Evolutionary conservation across 2,888 invertebrate genomes (phyloP), one percentile per base, ranked within the genome.

Genomic region (Nematopogon swammerdamellus): DNA sequence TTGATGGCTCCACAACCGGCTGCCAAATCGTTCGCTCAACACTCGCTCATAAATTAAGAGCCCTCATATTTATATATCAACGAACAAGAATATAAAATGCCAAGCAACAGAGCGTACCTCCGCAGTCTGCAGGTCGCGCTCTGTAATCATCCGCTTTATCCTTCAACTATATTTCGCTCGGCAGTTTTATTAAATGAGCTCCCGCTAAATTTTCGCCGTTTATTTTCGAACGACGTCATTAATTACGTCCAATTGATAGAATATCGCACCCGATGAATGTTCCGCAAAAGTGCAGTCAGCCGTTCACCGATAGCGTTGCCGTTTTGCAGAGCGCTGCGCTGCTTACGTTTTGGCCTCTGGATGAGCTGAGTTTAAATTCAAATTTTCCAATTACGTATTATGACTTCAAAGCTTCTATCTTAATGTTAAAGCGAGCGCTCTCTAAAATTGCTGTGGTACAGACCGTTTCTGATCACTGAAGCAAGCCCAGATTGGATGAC

Each of bases 111-210:
- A 71, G 72, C 72, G 72, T 72, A 69, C 68, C 65, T 68, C 65
- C 59, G 65, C 67, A 14, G 36, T 36, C 3, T 14, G 6, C 14
- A 36, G 6, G 8, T 14, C 11, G 64, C 67, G 63, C 64, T 64
- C 63, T 66, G 69, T 68, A 74, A 75, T 77, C 75, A 76, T 68
- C 73, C 68, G 67, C 74, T 75, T 71, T 68, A 72, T 72, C 68
- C 63, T 66, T 62, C 64, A 67, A 73, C 70, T 68, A 36, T 14
- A 36, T 36, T 36, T 36, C 10, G 10, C 4, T 10, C 10, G 25
- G 25, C 25, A 36, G 11, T 14, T 36, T 36, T 36, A 14, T 36
- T 36, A 14, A 36, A 36, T 36, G 36, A 14, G n/a, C 36, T 8
- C 36, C 8, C 36, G 14, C 36, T 36, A 36, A 8, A 36, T 14